Percentiles rank a stretch among this genome's conserved stretches.
These are phyloP conservation scores for Odontothrips loti DNA, from an alignment of 2,888 invertebrate genomes.

Conservation along the genomic window DNA sequence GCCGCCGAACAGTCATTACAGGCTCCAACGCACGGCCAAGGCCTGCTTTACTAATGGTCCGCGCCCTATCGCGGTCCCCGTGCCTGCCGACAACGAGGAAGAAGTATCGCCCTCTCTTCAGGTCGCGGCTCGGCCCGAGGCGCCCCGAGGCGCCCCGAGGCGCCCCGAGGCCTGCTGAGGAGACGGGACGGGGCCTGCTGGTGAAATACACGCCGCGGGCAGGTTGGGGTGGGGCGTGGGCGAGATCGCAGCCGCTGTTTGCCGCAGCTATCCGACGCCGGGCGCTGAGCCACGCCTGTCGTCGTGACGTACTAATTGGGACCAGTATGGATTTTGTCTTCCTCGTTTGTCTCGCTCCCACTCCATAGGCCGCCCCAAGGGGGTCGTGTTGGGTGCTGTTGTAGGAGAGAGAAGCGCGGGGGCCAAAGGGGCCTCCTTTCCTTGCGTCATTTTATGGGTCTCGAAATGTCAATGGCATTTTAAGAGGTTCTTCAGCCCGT, in stretches of 20 bases:
- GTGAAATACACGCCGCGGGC: conserved; percentile 6
- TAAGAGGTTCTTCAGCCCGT: too few species aligned
- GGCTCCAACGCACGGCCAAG: too few species aligned
- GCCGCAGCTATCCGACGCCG: not conserved
- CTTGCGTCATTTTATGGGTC: too few species aligned
- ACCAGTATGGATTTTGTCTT: not conserved
- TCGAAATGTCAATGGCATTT: too few species aligned
- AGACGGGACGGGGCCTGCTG: not conserved
- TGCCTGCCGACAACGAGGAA: not conserved
- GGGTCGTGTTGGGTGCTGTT: too few species aligned
- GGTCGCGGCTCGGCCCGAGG: not conserved
- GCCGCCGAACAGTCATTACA: too few species aligned
- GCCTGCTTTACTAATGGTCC: too few species aligned
- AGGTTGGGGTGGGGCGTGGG: not conserved
- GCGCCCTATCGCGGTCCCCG: not conserved
- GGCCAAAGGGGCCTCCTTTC: too few species aligned
- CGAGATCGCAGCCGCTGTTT: not conserved
- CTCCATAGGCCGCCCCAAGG: too few species aligned
- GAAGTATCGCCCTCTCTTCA: not conserved
- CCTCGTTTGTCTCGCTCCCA: not conserved
- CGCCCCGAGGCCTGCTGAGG: not conserved
- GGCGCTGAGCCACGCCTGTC: not conserved
- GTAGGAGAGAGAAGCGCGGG: too few species aligned
- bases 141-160: not conserved
- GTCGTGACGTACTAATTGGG: conserved; percentile 21